Evolutionary conservation across 2,888 invertebrate genomes (phyloP), one percentile per base, ranked within the genome.

Genomic region (Drosophila tanythrix): DNA sequence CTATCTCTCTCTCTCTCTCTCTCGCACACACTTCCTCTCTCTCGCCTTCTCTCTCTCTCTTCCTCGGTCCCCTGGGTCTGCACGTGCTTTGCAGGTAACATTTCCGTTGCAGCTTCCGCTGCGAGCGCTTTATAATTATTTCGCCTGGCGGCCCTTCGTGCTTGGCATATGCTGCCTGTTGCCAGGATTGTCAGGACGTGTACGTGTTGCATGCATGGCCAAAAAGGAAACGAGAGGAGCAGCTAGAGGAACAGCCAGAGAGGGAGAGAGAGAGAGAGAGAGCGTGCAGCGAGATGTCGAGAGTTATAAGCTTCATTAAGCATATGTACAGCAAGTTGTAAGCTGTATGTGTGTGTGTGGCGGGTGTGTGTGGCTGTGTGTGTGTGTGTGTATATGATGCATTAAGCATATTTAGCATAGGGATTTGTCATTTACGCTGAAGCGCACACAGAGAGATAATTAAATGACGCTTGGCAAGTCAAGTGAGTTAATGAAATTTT

Each of bases 241-340:
- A 25, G 40, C 33, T 48, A 52, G 36, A 31, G 33, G 21, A n/a
- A 27, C 25, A 40, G 18, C 46, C 60, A 48, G 31, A 55, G 27
- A 29, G 48, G 46, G 38, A 36, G 27, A 66, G 65, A 58, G 33
- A 50, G 35, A 46, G 66, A 46, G 55, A 21, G 61, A 31, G 35
- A 65, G 31, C 33, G 59, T 57, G 64, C 57, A 65, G 67, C 58
- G 81, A 83, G 75, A 80, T 67, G 82, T 68, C 75, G 81, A 77
- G 88, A 87, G 87, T 86, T 90, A 91, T 90, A 91, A 91, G 92
- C 91, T 91, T 91, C 91, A 91, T 91, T 91, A 91, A 91, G 88
- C 91, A 91, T 90, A 90, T 88, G 88, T 85, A 89, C 76, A 75
- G 83, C 81, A 89, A 82, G 88, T 80, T 87, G 89, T 87, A 84